Percentiles rank a stretch among this genome's conserved stretches.
These are phyloP conservation scores for Pseudomugil tenellus DNA, from an alignment of 2,797 vertebrate genomes.

Conservation along the genomic window DNA sequence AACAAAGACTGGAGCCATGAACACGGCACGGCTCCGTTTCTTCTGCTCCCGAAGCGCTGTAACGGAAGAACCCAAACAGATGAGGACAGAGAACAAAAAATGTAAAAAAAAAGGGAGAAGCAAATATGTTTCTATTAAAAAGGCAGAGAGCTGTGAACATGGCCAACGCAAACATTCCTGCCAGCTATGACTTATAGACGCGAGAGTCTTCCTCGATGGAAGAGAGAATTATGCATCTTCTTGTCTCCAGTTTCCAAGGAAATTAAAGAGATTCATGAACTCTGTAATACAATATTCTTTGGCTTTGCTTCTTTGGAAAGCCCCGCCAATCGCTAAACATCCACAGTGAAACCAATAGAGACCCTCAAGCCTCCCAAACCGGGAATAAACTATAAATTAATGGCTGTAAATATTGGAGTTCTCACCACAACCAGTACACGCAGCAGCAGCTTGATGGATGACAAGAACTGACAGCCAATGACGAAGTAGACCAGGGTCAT, in stretches of 20 bases:
- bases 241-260: slow-evolving; percentile 19
- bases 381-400: neutral
- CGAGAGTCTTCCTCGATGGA: neutral
- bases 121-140: neutral
- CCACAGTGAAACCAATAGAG: neutral
- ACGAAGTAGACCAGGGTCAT: neutral
- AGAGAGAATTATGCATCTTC: neutral
- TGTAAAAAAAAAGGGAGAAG: neutral
- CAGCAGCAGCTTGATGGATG: neutral
- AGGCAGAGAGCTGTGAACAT: slow-evolving; percentile 15
- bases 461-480: neutral
- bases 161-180: slow-evolving; percentile 33
- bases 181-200: slow-evolving; percentile 21
- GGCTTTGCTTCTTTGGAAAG: neutral
- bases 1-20: neutral
- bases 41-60: slow-evolving; percentile 6
- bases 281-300: neutral
- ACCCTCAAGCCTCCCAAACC: neutral
- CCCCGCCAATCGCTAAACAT: neutral
- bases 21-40: neutral
- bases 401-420: neutral
- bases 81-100: neutral
- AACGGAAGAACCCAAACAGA: slow-evolving; percentile 14
- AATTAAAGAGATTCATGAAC: slow-evolving; percentile 10
- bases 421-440: neutral